Percentiles rank a stretch among this genome's conserved stretches.
These are phyloP conservation scores for Adelges cooleyi DNA, from an alignment of 1,140 invertebrate species.

Conservation along the genomic window DNA sequence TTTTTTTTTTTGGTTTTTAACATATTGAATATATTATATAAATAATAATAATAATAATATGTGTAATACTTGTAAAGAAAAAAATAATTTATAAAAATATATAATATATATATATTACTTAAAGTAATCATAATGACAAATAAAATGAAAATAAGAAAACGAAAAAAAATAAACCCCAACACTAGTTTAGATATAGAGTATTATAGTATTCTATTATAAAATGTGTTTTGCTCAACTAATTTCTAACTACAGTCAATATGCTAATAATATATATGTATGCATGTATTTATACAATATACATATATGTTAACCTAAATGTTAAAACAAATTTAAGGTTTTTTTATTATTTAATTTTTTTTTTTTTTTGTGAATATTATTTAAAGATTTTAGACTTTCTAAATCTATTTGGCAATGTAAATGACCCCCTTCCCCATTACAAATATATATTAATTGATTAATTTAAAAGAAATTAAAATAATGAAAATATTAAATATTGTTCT, in stretches of 20 bases:
- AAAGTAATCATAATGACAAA: background rate
- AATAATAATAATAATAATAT: no score
- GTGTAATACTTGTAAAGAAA: constrained; percentile 6
- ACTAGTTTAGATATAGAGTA: constrained; percentile 10
- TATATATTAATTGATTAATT: background rate
- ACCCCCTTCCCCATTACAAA: background rate
- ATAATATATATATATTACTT: constrained; percentile 1
- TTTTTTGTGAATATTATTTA: constrained; percentile 23
- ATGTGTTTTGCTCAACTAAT: constrained; percentile 28
- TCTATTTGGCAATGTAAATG: constrained; percentile 13
- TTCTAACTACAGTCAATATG: constrained; percentile 27
- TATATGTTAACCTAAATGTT: constrained; percentile 10
- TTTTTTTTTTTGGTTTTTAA: background rate
- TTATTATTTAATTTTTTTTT: constrained; percentile 7
- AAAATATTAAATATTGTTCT: constrained; percentile 1
- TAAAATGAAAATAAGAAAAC: background rate
- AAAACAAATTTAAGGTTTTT: background rate
- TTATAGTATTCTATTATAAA: constrained; percentile 23
- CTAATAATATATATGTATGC: background rate
- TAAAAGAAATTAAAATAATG: constrained; percentile 1
- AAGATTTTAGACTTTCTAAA: constrained; percentile 16
- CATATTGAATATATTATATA: constrained; percentile 9
- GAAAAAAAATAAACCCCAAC: constrained; percentile 5
- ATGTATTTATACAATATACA: background rate
- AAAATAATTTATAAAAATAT: background rate